Conservation (phyloP, 2,888 invertebrate species). For the Strigamia maritima region DNA sequence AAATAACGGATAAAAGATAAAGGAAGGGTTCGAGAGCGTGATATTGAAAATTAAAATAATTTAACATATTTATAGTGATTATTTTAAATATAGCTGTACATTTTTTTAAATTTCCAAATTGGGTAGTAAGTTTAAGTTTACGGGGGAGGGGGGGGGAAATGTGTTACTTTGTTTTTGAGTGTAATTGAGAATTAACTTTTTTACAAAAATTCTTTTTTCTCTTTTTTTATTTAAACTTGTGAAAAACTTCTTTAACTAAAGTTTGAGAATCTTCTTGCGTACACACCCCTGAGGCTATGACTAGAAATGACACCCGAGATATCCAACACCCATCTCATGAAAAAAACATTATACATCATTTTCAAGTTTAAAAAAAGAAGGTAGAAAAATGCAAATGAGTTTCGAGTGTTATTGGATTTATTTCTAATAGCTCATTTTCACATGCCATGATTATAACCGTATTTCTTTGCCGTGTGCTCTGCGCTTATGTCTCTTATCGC, state of each 20-base stretch:
- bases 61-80: too few relatives aligned
- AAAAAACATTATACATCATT: slow-evolving; percentile 6
- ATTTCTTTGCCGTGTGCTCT: not conserved
- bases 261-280: slow-evolving; percentile 6
- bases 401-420: slow-evolving; percentile 10
- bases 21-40: too few relatives aligned
- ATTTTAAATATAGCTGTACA: too few relatives aligned
- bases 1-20: too few relatives aligned
- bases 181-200: too few relatives aligned
- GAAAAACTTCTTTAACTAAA: not conserved
- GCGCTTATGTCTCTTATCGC: not conserved
- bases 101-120: too few relatives aligned
- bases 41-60: too few relatives aligned
- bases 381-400: not conserved
- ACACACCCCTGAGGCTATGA: slow-evolving; percentile 6
- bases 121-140: too few relatives aligned
- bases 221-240: not conserved
- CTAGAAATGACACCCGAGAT: slow-evolving; percentile 10
- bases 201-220: not conserved
- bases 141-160: too few relatives aligned
- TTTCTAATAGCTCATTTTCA: not conserved
- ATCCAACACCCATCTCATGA: slow-evolving; percentile 5
- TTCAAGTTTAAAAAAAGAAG: not conserved
- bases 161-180: not conserved
- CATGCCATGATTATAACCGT: not conserved